Evolutionary conservation across 2,888 invertebrate species (phyloP).

Genomic region (Pterobdella sp.): DNA sequence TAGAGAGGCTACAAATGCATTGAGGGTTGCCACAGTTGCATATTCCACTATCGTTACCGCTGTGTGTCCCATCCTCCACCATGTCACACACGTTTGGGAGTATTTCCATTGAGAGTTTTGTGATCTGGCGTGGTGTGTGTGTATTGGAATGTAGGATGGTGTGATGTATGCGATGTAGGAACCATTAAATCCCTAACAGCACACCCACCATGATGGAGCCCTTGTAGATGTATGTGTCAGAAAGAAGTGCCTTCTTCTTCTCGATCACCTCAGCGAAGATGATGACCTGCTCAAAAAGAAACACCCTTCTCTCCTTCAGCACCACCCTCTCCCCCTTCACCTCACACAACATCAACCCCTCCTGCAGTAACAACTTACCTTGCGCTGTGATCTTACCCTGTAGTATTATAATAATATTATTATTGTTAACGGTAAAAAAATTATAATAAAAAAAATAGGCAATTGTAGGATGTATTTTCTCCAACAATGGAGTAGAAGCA

Average conservation of each 20-base stretch:
- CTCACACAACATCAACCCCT: conserved; percentile 41
- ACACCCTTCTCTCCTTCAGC: conserved; percentile 82
- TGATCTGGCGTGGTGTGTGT: background rate
- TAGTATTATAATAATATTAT: too few relatives aligned
- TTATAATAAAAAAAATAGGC: background rate
- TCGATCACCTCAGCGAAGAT: conserved; percentile 79
- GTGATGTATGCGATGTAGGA: too few relatives aligned
- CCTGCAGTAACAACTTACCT: conserved; percentile 77
- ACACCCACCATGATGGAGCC: conserved; percentile 72
- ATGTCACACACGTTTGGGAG: background rate
- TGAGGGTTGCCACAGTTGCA: background rate
- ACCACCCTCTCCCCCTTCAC: conserved; percentile 50
- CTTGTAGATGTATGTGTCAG: conserved; percentile 87
- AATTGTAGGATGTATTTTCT: background rate
- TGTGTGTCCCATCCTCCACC: background rate
- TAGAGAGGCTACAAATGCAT: background rate
- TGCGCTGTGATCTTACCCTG: conserved; percentile 93
- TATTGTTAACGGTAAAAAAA: too few relatives aligned
- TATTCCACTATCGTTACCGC: background rate
- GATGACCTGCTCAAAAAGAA: conserved; percentile 94
- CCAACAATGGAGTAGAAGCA: background rate
- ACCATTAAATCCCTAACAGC: background rate
- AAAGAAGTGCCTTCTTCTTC: conserved; percentile 75
- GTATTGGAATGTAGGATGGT: too few relatives aligned
- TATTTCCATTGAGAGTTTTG: background rate